Percentiles rank a stretch among this genome's conserved stretches.
phyloP scores from a whole-genome alignment of 2,888 invertebrate species.

The Lordiphosa andalusiaca region DNA sequence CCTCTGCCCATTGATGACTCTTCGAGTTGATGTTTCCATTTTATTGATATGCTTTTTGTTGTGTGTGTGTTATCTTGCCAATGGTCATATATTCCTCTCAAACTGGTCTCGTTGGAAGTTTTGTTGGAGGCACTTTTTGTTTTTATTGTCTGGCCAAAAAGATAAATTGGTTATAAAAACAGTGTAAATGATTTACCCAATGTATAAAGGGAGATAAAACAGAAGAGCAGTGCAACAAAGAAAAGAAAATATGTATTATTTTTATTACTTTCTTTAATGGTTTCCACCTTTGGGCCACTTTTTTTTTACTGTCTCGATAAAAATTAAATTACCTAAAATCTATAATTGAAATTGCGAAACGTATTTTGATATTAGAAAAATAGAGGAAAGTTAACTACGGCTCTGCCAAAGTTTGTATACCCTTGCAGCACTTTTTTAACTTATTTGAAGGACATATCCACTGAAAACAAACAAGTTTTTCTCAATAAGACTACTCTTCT shows the following conservation, averaged over 20 bases:
- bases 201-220: neutral
- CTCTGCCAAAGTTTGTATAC: no score
- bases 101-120: conserved; percentile 32
- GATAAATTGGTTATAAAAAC: conserved; percentile 37
- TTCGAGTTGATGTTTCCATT: conserved; percentile 37
- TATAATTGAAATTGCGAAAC: no score
- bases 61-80: conserved; percentile 22
- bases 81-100: conserved; percentile 21
- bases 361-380: no score
- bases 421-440: no score
- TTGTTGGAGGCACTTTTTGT: conserved; percentile 28
- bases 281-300: no score
- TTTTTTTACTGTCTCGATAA: no score
- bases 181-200: conserved; percentile 30
- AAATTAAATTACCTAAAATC: no score
- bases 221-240: neutral
- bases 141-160: conserved; percentile 14
- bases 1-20: conserved; percentile 25
- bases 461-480: no score
- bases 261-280: neutral
- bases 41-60: conserved; percentile 35
- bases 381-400: no score
- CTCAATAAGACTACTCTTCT: no score
- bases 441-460: no score
- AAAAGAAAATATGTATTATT: neutral